A percentile compares a stretch with the other conserved stretches of the same genome.
Evolutionary conservation across 2,888 invertebrate species (phyloP).

Genomic region (Eupithecia exiguata): DNA sequence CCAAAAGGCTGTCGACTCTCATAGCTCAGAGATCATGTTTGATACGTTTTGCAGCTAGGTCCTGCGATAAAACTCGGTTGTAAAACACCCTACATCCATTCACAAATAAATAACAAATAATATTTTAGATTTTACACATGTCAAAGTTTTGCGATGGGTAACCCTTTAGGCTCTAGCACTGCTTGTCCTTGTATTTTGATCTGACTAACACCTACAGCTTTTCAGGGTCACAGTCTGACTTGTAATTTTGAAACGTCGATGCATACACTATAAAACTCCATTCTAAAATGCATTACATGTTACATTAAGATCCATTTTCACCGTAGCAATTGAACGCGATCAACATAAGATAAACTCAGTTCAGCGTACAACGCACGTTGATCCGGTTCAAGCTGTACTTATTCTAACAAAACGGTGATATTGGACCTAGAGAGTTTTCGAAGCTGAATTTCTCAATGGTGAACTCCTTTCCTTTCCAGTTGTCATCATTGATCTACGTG

Average conservation of each 20-base stretch:
- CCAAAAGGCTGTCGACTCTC: neutral
- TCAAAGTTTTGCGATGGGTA: neutral
- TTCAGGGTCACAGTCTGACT: neutral
- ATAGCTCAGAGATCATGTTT: neutral
- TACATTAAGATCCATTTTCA: too few relatives aligned
- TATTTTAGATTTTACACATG: neutral
- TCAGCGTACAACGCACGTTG: too few relatives aligned
- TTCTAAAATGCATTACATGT: too few relatives aligned
- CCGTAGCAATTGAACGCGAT: too few relatives aligned
- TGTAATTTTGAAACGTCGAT: neutral
- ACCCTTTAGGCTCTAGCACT: neutral
- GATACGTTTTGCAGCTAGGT: neutral
- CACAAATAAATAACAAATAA: neutral
- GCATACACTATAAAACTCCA: neutral
- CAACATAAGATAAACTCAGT: too few relatives aligned
- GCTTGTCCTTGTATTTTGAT: neutral
- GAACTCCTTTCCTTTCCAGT: constrained; percentile 49
- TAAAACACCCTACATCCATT: neutral
- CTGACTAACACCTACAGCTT: neutral
- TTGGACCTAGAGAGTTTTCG: too few relatives aligned
- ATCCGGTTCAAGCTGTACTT: too few relatives aligned
- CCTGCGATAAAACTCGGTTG: too few relatives aligned
- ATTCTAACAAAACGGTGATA: too few relatives aligned
- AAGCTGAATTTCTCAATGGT: constrained; percentile 6
- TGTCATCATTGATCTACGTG: constrained; percentile 85